Evolutionary conservation across 2,797 vertebrate genomes (phyloP).

Genomic region (Diplodus puntazzo): DNA sequence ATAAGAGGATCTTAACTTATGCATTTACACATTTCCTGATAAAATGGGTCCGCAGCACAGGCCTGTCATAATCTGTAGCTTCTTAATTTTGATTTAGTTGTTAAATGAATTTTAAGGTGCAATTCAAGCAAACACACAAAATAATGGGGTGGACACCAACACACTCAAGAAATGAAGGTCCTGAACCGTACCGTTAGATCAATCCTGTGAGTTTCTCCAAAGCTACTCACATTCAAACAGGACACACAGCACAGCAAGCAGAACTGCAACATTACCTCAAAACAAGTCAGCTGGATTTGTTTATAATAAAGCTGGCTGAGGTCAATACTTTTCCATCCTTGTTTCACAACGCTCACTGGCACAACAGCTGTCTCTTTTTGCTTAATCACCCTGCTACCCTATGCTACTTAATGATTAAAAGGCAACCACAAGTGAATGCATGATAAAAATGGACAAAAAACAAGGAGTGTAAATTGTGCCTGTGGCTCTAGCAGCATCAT

Average conservation of each 20-base stretch:
- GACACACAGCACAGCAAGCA: neutral
- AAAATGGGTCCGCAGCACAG: neutral
- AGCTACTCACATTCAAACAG: neutral
- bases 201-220: neutral
- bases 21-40: neutral
- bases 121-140: neutral
- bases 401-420: conserved; percentile 81
- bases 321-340: conserved; percentile 61
- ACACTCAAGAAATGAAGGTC: neutral
- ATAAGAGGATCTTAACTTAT: neutral
- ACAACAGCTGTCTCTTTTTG: conserved; percentile 70
- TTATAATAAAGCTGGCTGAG: conserved; percentile 45
- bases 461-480: conserved; percentile 86
- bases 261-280: neutral
- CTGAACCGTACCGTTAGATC: neutral
- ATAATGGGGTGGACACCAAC: neutral
- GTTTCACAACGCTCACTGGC: conserved; percentile 40
- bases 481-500: conserved; percentile 90
- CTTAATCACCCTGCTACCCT: conserved; percentile 75
- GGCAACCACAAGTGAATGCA: conserved; percentile 79
- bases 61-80: neutral
- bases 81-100: neutral
- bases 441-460: conserved; percentile 82
- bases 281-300: conserved; percentile 16
- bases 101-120: neutral